Conservation (phyloP, 2,113 vertebrate genomes). For the Neogobius melanostomus region DNA sequence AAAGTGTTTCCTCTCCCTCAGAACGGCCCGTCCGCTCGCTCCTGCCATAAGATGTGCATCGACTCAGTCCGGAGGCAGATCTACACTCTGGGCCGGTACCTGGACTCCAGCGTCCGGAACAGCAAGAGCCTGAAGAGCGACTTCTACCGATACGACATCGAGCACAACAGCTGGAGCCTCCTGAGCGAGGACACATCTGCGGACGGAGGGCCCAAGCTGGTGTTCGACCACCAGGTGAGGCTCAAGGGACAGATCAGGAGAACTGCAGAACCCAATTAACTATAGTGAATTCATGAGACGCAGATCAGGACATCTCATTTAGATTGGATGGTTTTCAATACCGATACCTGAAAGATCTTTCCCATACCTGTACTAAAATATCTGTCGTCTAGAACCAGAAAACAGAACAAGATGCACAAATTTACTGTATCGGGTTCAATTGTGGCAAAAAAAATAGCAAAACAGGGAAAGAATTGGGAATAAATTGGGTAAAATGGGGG, state of each 20-base stretch:
- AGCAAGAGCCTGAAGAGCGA: conserved; percentile 98
- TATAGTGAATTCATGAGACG: no score
- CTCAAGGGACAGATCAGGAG: background rate
- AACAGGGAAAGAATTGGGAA: no score
- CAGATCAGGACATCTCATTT: no score
- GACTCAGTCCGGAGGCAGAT: conserved; percentile 95
- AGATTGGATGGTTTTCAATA: no score
- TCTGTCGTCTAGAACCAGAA: no score
- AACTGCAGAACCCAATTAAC: no score
- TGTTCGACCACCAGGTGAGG: conserved; percentile 97
- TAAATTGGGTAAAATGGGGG: no score
- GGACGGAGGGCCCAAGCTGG: conserved; percentile 92
- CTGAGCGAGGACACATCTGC: conserved; percentile 95
- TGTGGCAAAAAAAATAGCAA: no score
- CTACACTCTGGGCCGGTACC: conserved; percentile 94
- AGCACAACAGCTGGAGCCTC: conserved; percentile 92
- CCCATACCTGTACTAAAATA: no score
- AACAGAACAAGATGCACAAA: no score
- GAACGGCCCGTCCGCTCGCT: conserved; percentile 95
- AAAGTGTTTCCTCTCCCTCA: conserved; percentile 44
- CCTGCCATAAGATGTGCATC: conserved; percentile 99
- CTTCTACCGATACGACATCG: conserved; percentile 97
- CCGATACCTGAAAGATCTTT: no score
- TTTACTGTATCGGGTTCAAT: no score
- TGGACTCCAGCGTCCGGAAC: conserved; percentile 97